Evolutionary conservation across 2,888 invertebrate genomes (phyloP).

Genomic region (Drosophila falleni): DNA sequence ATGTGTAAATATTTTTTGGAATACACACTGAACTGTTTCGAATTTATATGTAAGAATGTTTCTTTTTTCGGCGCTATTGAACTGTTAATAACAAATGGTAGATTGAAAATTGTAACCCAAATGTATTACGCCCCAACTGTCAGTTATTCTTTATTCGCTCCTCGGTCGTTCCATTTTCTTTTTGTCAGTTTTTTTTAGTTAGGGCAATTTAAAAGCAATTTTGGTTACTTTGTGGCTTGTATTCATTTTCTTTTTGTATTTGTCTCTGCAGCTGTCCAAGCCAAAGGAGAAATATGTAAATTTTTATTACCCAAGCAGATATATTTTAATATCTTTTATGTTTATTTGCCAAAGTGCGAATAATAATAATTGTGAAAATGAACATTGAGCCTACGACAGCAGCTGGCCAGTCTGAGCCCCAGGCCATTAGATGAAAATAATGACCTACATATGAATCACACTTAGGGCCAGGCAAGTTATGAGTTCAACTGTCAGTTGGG

Average conservation of each 20-base stretch:
- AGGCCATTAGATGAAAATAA: constrained; percentile 48
- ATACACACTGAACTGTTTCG: background rate
- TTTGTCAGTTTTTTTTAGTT: constrained; percentile 22
- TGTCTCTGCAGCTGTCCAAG: background rate
- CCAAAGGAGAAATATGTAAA: constrained; percentile 46
- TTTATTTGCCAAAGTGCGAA: constrained; percentile 32
- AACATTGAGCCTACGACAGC: constrained; percentile 17
- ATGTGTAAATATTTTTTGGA: constrained; percentile 2
- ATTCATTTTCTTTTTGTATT: constrained; percentile 20
- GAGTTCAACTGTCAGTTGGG: constrained; percentile 38
- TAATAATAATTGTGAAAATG: constrained; percentile 20
- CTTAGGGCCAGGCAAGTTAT: constrained; percentile 49
- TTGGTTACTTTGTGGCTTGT: constrained; percentile 30
- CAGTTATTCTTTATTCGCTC: constrained; percentile 20
- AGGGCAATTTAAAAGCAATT: constrained; percentile 34
- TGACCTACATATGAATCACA: constrained; percentile 62
- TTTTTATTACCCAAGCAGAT: constrained; percentile 35
- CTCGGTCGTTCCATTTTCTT: background rate
- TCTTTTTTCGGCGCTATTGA: constrained; percentile 41
- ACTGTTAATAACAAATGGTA: constrained; percentile 59
- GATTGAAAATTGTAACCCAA: constrained; percentile 50
- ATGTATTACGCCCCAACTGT: constrained; percentile 24
- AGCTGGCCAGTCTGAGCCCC: constrained; percentile 33
- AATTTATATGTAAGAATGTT: constrained; percentile 9
- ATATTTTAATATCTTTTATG: constrained; percentile 44